These are phyloP conservation scores for Macaria liturata DNA, from an alignment of 2,888 invertebrate species.

Conservation along the genomic window DNA sequence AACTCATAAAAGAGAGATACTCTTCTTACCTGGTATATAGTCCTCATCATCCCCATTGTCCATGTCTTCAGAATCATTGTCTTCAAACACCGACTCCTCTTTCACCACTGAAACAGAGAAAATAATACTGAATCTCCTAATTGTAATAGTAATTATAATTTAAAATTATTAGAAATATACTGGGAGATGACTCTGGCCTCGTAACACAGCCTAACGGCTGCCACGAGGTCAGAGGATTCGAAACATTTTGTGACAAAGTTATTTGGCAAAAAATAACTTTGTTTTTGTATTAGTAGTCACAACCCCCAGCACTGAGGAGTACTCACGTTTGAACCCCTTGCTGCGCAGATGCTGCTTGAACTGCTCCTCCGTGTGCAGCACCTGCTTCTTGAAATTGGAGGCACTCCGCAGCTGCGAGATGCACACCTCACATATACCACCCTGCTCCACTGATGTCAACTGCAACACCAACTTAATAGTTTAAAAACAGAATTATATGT, in stretches of 20 bases:
- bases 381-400: constrained; percentile 71
- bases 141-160: too few relatives aligned
- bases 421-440: constrained; percentile 75
- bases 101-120: constrained; percentile 48
- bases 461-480: constrained; percentile 23
- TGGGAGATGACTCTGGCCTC: too few relatives aligned
- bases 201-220: too few relatives aligned
- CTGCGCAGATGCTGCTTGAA: constrained; percentile 59
- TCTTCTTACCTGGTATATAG: constrained; percentile 51
- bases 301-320: not conserved
- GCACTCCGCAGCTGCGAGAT: constrained; percentile 72
- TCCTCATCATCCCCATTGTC: constrained; percentile 50
- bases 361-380: constrained; percentile 63
- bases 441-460: constrained; percentile 47
- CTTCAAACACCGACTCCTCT: constrained; percentile 46
- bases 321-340: constrained; percentile 50
- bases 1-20: too few relatives aligned
- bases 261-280: too few relatives aligned
- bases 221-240: too few relatives aligned
- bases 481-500: too few relatives aligned
- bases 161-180: too few relatives aligned
- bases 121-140: too few relatives aligned
- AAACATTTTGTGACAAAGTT: too few relatives aligned
- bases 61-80: constrained; percentile 47
- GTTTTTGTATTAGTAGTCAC: too few relatives aligned